Evolutionary conservation across 1,140 invertebrate genomes (phyloP).

Genomic region (Papilio aristodemus): DNA sequence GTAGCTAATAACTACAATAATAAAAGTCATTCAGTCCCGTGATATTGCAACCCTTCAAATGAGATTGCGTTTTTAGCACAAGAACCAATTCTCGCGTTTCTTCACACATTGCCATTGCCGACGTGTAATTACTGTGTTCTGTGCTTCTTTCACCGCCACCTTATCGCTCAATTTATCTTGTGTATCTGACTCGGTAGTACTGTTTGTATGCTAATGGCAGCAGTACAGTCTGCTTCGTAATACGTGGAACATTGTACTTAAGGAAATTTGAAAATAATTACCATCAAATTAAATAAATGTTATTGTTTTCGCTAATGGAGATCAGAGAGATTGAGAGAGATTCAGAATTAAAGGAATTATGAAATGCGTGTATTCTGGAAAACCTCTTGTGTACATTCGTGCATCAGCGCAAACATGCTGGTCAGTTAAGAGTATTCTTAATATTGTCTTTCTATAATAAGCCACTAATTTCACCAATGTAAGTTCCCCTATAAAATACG

Average conservation of each 20-base stretch:
- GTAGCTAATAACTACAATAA: constrained; percentile 26
- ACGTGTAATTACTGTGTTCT: constrained; percentile 60
- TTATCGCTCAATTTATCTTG: constrained; percentile 74
- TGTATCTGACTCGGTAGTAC: constrained; percentile 55
- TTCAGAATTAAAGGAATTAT: too few species aligned
- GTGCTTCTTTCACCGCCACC: constrained; percentile 63
- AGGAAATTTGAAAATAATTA: background rate
- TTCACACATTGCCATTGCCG: constrained; percentile 46
- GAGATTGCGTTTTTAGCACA: constrained; percentile 45
- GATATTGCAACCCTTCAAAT: constrained; percentile 39
- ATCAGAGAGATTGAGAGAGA: too few species aligned
- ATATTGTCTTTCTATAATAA: too few species aligned
- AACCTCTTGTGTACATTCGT: too few species aligned
- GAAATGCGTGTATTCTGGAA: too few species aligned
- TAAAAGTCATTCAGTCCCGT: constrained; percentile 24
- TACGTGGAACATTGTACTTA: constrained; percentile 31
- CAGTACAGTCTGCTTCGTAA: constrained; percentile 48
- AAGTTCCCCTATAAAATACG: too few species aligned
- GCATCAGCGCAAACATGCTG: too few species aligned
- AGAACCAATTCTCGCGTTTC: constrained; percentile 49
- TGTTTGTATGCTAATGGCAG: constrained; percentile 72
- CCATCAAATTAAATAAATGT: background rate
- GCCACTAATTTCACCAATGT: too few species aligned
- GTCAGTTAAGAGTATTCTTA: too few species aligned
- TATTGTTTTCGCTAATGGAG: constrained; percentile 1